A percentile compares a stretch with the other conserved stretches of the same genome.
Conservation (phyloP, 2,888 invertebrate genomes). For the Scrobipalpa atriplicella region DNA sequence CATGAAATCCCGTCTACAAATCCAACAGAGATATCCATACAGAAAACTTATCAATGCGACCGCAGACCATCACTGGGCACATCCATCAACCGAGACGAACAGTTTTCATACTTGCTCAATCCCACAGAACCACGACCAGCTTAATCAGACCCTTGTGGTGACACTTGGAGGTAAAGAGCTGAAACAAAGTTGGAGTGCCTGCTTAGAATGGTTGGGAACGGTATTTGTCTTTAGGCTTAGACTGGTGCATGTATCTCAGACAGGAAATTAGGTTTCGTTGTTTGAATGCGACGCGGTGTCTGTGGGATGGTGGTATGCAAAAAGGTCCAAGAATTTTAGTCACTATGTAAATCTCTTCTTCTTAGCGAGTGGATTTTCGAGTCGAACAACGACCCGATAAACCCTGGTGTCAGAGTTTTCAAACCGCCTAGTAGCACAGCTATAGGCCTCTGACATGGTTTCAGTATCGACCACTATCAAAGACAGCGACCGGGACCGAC, state of each 20-base stretch:
- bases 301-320: constrained; percentile 51
- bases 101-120: constrained; percentile 51
- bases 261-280: constrained; percentile 82
- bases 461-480: too few relatives aligned
- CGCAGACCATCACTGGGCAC: constrained; percentile 11
- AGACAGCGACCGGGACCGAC: too few relatives aligned
- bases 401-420: too few relatives aligned
- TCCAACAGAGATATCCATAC: not conserved
- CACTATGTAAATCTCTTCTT: too few relatives aligned
- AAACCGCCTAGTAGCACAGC: too few relatives aligned
- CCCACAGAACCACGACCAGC: constrained; percentile 41
- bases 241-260: constrained; percentile 73
- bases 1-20: not conserved
- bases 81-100: constrained; percentile 33
- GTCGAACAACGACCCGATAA: too few relatives aligned
- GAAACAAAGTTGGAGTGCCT: constrained; percentile 44
- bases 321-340: constrained; percentile 9
- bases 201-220: constrained; percentile 49
- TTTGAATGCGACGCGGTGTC: constrained; percentile 64
- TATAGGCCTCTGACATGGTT: too few relatives aligned
- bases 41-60: constrained; percentile 25
- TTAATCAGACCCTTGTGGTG: constrained; percentile 42
- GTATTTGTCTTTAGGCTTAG: constrained; percentile 78
- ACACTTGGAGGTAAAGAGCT: constrained; percentile 23
- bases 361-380: too few relatives aligned